A percentile compares a stretch with the other conserved stretches of the same genome.
These are phyloP conservation scores for Pterocles gutturalis DNA, from an alignment of 2,113 vertebrate species.

Conservation along the genomic window DNA sequence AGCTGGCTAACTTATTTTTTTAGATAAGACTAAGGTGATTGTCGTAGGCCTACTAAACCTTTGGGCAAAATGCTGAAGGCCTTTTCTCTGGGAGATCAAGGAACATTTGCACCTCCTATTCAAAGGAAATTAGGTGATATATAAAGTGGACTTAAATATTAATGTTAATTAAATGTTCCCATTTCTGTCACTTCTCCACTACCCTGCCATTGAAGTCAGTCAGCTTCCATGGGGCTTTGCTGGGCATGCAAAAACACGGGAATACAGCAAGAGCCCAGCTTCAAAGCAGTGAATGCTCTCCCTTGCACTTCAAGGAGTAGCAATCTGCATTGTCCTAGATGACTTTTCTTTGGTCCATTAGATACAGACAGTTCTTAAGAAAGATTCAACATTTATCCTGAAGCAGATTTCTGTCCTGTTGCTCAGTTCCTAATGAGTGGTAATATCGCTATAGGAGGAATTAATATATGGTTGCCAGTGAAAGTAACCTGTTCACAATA, in stretches of 20 bases:
- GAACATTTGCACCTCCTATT: not conserved
- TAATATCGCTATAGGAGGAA: not conserved
- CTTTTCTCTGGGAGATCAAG: not conserved
- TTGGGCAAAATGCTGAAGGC: not conserved
- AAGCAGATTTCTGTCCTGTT: not conserved
- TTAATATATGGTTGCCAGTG: not conserved
- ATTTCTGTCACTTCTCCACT: not conserved
- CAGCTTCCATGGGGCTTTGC: not conserved
- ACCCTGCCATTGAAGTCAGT: not conserved
- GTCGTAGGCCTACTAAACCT: not conserved
- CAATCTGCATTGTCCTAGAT: not conserved
- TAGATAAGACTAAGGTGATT: not conserved
- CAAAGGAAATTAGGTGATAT: not conserved
- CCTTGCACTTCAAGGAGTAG: not conserved
- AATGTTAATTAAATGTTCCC: not conserved
- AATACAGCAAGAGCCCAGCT: not conserved
- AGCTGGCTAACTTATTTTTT: not conserved
- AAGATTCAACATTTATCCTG: not conserved
- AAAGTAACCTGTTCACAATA: not conserved
- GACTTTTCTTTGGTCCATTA: not conserved
- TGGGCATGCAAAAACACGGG: not conserved
- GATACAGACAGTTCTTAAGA: not conserved
- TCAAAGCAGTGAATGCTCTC: not conserved
- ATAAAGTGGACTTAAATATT: not conserved
- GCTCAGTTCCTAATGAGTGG: not conserved